Evolutionary conservation across 2,797 vertebrate species (phyloP).

Genomic region (Halcyon badia): DNA sequence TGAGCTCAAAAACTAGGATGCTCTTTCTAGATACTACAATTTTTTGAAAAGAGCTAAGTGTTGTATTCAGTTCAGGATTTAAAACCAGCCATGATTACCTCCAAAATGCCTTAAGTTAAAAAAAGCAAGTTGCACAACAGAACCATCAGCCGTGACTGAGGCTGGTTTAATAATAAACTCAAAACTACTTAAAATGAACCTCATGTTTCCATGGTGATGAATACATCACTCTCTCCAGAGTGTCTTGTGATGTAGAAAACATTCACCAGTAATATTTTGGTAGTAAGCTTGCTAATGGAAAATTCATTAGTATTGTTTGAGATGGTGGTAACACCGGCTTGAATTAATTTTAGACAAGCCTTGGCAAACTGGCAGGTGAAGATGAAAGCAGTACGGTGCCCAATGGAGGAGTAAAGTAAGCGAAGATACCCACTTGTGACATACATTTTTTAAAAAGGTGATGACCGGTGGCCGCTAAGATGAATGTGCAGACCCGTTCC

Average conservation of each 20-base stretch:
- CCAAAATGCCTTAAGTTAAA: not conserved
- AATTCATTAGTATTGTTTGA: conserved; percentile 33
- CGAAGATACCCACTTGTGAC: not conserved
- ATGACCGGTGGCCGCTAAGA: not conserved
- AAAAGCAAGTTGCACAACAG: not conserved
- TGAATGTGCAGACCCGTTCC: not conserved
- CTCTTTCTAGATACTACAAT: not conserved
- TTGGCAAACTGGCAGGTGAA: not conserved
- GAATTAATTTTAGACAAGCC: not conserved
- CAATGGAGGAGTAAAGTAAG: not conserved
- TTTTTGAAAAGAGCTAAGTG: not conserved
- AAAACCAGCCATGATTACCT: not conserved
- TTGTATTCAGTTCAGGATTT: not conserved
- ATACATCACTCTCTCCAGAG: conserved; percentile 10
- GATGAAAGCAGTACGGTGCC: not conserved
- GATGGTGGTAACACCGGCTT: not conserved
- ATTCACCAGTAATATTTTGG: conserved; percentile 11
- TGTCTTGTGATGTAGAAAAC: conserved; percentile 28
- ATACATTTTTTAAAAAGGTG: not conserved
- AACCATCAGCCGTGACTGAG: not conserved
- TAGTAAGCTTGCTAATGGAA: conserved; percentile 27
- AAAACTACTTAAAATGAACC: conserved; percentile 59
- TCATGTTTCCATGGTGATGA: conserved; percentile 57
- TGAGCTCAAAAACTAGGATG: not conserved
- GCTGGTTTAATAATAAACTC: conserved; percentile 53